Percentiles rank a stretch among this genome's conserved stretches.
Evolutionary conservation across 2,797 vertebrate species (phyloP).

Genomic region (Melanotaenia boesemani): DNA sequence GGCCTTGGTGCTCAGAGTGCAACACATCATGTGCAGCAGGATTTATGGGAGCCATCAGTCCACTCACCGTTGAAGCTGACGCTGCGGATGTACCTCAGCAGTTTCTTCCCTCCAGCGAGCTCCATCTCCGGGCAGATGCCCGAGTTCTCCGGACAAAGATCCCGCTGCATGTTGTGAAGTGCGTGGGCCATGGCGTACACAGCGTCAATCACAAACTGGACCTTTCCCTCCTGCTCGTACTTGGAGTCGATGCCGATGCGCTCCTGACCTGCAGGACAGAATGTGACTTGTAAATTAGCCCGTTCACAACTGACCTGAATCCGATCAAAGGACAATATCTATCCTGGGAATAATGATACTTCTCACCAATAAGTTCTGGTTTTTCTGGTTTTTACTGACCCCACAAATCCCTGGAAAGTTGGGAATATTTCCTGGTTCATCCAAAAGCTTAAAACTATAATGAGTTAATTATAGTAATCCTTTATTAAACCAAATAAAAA

Average conservation of each 20-base stretch:
- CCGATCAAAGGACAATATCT: too few species aligned
- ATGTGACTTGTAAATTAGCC: neutral
- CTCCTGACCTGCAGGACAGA: conserved; percentile 86
- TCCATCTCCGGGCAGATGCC: conserved; percentile 92
- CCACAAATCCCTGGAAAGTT: too few species aligned
- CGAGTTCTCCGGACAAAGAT: conserved; percentile 87
- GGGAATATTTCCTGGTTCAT: too few species aligned
- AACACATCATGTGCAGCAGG: neutral
- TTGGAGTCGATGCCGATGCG: conserved; percentile 90
- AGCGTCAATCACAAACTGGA: conserved; percentile 94
- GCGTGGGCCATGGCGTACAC: conserved; percentile 94
- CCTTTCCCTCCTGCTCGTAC: conserved; percentile 94
- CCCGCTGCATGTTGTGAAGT: conserved; percentile 92
- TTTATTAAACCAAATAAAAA: too few species aligned
- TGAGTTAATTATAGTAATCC: too few species aligned
- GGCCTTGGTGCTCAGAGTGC: conserved; percentile 16
- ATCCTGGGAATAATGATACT: too few species aligned
- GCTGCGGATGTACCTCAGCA: conserved; percentile 91
- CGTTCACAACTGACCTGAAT: too few species aligned
- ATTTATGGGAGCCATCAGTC: conserved; percentile 11
- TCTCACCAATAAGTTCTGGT: too few species aligned
- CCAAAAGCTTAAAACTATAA: too few species aligned
- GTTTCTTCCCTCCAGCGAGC: conserved; percentile 87
- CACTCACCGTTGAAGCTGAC: conserved; percentile 93
- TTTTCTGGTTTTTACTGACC: too few species aligned